A percentile compares a stretch with the other conserved stretches of the same genome.
These are phyloP conservation scores for Artibeus lituratus DNA, from an alignment of 2,797 vertebrate genomes.

Conservation along the genomic window DNA sequence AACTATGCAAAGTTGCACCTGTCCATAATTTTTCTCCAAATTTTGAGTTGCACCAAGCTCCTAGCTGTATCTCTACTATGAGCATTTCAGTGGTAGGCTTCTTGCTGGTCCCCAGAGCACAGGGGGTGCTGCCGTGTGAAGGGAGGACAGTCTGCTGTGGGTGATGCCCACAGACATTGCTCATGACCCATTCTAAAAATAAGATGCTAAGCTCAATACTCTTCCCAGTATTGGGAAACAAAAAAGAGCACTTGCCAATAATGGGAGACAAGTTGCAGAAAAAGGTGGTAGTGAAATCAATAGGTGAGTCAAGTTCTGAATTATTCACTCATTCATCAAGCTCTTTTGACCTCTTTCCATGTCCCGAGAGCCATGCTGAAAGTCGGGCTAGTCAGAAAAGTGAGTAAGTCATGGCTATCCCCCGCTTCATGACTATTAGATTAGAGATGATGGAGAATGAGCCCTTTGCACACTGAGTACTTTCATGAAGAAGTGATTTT, in stretches of 20 bases:
- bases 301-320: not conserved
- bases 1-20: not conserved
- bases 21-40: not conserved
- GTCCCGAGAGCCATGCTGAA: not conserved
- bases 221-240: not conserved
- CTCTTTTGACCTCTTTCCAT: not conserved
- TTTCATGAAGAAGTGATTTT: not conserved
- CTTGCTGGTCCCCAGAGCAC: not conserved
- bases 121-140: not conserved
- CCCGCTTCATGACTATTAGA: not conserved
- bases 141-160: not conserved
- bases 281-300: not conserved
- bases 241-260: not conserved
- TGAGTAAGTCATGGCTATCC: not conserved
- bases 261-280: not conserved
- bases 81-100: not conserved
- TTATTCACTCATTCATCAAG: not conserved
- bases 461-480: not conserved
- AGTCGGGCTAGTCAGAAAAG: not conserved
- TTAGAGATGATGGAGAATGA: not conserved
- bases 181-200: not conserved
- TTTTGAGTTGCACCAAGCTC: not conserved
- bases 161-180: not conserved
- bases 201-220: not conserved
- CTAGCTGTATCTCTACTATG: not conserved